Evolutionary conservation across 2,113 vertebrate genomes (phyloP).

Genomic region (Tauraco erythrolophus): DNA sequence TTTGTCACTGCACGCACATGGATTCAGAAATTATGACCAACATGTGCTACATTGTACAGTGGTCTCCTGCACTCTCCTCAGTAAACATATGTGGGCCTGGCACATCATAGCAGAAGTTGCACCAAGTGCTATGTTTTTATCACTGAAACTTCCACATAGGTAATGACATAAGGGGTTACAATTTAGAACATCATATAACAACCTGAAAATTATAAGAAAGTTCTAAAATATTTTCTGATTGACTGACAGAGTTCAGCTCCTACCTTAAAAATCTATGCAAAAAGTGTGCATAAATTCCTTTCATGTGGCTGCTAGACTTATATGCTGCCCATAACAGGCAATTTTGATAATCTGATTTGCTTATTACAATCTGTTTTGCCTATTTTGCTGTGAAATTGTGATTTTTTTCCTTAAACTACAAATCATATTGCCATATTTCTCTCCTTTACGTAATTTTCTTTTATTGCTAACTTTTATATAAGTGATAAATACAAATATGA

Average conservation of each 20-base stretch:
- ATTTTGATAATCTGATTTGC: background rate
- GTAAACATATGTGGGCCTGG: background rate
- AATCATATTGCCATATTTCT: background rate
- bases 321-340: background rate
- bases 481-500: background rate
- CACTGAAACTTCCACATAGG: background rate
- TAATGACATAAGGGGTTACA: background rate
- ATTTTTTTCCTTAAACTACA: background rate
- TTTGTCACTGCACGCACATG: background rate
- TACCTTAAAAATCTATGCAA: background rate
- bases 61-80: background rate
- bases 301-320: background rate
- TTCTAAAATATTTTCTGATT: background rate
- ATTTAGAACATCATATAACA: background rate
- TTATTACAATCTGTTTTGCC: background rate
- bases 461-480: background rate
- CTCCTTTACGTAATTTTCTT: background rate
- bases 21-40: background rate
- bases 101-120: background rate
- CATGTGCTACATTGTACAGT: background rate
- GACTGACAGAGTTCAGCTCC: background rate
- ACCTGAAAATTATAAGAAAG: background rate
- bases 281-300: background rate
- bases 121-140: background rate
- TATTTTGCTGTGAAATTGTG: background rate